A percentile compares a stretch with the other conserved stretches of the same genome.
Evolutionary conservation across 2,888 invertebrate species (phyloP).

Genomic region (Tachina lurida): DNA sequence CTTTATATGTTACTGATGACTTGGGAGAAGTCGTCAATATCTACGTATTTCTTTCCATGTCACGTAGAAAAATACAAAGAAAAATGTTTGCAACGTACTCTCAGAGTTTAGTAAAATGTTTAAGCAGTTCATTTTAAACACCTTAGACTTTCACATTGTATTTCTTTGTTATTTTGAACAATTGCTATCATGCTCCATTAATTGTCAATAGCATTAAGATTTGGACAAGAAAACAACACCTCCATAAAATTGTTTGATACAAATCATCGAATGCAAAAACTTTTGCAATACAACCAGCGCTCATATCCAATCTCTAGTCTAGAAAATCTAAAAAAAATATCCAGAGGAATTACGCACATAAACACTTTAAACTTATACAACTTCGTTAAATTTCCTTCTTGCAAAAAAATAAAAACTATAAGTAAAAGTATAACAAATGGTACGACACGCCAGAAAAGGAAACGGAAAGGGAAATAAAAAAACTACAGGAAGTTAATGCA

Average conservation of each 20-base stretch:
- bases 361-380: constrained; percentile 8
- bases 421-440: constrained; percentile 31
- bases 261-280: constrained; percentile 1
- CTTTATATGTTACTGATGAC: background rate
- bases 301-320: background rate
- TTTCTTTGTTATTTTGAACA: background rate
- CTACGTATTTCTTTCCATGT: background rate
- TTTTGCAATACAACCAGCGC: background rate
- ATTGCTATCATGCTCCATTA: constrained; percentile 41
- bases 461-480: constrained; percentile 58
- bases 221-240: constrained; percentile 26
- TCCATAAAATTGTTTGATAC: background rate
- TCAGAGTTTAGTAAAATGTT: background rate
- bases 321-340: background rate
- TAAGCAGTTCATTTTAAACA: background rate
- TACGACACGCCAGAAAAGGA: constrained; percentile 22
- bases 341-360: background rate
- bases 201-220: constrained; percentile 54
- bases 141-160: background rate
- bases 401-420: background rate
- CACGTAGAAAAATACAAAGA: background rate
- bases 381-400: constrained; percentile 38
- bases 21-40: background rate
- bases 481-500: constrained; percentile 34
- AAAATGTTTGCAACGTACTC: background rate